phyloP scores from a whole-genome alignment of 2,888 invertebrate genomes.

The Eupithecia subfuscata region DNA sequence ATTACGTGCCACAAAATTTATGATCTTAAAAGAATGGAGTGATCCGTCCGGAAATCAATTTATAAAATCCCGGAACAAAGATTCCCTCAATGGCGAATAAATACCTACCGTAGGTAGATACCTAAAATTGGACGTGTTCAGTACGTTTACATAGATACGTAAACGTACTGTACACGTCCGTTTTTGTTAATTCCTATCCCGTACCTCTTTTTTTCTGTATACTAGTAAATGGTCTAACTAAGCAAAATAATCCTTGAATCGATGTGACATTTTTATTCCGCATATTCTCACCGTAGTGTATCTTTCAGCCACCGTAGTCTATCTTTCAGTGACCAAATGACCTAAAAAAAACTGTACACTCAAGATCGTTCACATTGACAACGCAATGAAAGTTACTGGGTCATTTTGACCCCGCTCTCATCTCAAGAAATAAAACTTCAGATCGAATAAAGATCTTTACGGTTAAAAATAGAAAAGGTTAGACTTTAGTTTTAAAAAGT shows the following conservation, averaged over 20 bases:
- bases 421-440: slow-evolving; percentile 12
- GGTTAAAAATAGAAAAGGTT: neutral
- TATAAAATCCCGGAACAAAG: neutral
- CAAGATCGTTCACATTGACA: slow-evolving; percentile 7
- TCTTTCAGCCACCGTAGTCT: neutral
- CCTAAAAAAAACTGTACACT: neutral
- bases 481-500: neutral
- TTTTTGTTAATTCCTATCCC: too few species aligned
- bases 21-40: too few species aligned
- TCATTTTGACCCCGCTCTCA: slow-evolving; percentile 6
- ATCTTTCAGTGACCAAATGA: neutral
- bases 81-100: neutral
- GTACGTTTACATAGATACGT: too few species aligned
- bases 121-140: too few species aligned
- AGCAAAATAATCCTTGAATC: too few species aligned
- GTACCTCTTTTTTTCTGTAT: too few species aligned
- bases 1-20: neutral
- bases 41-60: neutral
- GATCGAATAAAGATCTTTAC: slow-evolving; percentile 3
- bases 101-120: too few species aligned
- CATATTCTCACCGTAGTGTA: neutral
- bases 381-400: slow-evolving; percentile 12
- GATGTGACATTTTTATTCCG: neutral
- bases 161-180: too few species aligned
- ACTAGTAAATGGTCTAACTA: too few species aligned